Conservation (phyloP, 2,113 vertebrate genomes). For the Gavia stellata region DNA sequence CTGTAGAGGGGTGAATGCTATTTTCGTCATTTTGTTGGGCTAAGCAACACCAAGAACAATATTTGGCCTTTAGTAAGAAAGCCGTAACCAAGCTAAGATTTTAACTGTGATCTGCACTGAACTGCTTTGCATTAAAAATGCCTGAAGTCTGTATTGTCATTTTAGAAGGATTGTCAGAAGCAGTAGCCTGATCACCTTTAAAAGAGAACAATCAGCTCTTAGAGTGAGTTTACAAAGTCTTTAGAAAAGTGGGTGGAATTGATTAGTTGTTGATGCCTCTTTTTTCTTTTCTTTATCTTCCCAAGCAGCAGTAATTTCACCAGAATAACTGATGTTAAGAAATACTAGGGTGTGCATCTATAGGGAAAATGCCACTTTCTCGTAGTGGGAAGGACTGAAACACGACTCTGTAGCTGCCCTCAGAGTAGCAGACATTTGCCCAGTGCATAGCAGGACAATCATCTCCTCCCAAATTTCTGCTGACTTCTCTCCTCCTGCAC, state of each 20-base stretch:
- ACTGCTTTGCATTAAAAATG: not conserved
- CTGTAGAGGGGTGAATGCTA: not conserved
- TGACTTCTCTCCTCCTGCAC: not conserved
- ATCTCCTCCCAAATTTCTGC: not conserved
- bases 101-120: not conserved
- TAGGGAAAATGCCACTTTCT: not conserved
- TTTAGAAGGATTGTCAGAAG: not conserved
- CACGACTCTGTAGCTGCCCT: not conserved
- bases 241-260: constrained; percentile 2
- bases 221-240: not conserved
- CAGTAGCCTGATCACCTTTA: not conserved
- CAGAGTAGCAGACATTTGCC: not conserved
- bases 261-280: not conserved
- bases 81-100: not conserved
- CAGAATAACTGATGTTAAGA: not conserved
- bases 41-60: not conserved
- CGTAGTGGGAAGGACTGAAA: not conserved
- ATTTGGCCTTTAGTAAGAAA: not conserved
- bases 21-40: not conserved
- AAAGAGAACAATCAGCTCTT: not conserved
- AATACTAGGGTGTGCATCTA: not conserved
- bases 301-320: not conserved
- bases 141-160: not conserved
- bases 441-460: not conserved
- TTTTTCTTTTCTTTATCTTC: constrained; percentile 2